Base-by-base conservation (phyloP, 2,113 vertebrate genomes). In the Lycocorax pyrrhopterus region DNA sequence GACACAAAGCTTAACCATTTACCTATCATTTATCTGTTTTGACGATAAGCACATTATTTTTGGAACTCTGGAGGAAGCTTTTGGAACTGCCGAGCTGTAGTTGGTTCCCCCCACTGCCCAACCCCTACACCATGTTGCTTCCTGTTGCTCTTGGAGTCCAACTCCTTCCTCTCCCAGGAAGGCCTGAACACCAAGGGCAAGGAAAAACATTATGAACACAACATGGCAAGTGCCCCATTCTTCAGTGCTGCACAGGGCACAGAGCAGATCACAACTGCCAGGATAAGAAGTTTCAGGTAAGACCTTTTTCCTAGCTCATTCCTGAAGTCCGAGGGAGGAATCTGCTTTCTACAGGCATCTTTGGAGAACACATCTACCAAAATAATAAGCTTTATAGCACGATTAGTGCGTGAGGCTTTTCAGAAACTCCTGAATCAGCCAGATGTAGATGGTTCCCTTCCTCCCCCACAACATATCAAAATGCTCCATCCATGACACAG, bases 151-250 rank as follows among this genome's bases (percentile, higher is more conserved):
- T 10, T 53, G 29, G 15, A 84, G 30, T 19, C 21, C 44, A 58
- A 23, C 27, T 41, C 6, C 35, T 17, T 33, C 16, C 56, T 33
- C 16, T 55, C 33, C 19, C 4, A 5, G 46, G 19, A 80, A 60
- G 12, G 35, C 9, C 6, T 15, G 62, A 66, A 30, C 14, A 44
- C 6, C 56, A 29, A 29, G 16, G 26, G 10, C 3, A 2, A 80
- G 22, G 13, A 77, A 64, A 52, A 60, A 13, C 20, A 19, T 20
- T 9, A 51, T 1, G 13, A 76, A 62, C 22, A 23, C 32, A 32
- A 32, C 17, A 17, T 0, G 13, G 30, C 0, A 0, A 55, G 12
- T 12, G 16, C 39, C 26, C 13, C 37, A 10, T 46, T 76, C 30
- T 23, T 49, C 21, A 19, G 6, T 9, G 26, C 33, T 58, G 37